Conservation (phyloP, 2,888 invertebrate species). For the Drosophila neotestacea region DNA sequence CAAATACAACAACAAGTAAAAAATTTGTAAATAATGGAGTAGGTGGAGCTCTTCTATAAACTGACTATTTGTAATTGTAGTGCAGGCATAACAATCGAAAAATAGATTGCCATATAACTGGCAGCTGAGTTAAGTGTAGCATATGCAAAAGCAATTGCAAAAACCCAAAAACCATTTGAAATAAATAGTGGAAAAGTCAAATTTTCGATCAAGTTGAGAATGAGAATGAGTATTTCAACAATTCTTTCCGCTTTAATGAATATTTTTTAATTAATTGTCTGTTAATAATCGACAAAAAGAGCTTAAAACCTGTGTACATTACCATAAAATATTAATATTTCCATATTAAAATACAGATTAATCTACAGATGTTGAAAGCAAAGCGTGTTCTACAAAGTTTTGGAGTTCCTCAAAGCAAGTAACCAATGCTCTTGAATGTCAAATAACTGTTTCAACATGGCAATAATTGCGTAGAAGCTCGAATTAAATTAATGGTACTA, state of each 20-base stretch:
- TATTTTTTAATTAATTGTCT: too few species aligned
- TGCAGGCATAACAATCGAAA: slow-evolving; percentile 7
- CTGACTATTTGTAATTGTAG: slow-evolving; percentile 25
- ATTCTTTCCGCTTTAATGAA: background rate
- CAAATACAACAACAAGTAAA: background rate
- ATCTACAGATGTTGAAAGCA: too few species aligned
- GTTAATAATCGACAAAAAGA: too few species aligned
- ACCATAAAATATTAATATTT: too few species aligned
- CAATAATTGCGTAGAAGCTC: too few species aligned
- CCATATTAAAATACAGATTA: too few species aligned
- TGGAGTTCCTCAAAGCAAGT: too few species aligned
- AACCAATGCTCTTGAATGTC: too few species aligned
- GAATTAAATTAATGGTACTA: too few species aligned
- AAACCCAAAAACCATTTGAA: background rate
- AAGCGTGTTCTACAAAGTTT: too few species aligned
- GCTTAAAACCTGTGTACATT: too few species aligned
- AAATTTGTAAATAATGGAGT: slow-evolving; percentile 18
- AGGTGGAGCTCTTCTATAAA: slow-evolving; percentile 20
- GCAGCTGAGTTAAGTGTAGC: background rate
- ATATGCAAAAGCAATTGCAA: slow-evolving; percentile 4
- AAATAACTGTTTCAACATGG: too few species aligned
- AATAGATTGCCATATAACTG: slow-evolving; percentile 12
- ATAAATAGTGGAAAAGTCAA: background rate
- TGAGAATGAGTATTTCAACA: background rate
- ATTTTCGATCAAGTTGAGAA: background rate